Evolutionary conservation across 2,113 vertebrate species (phyloP), one percentile per base, ranked within the genome.

Genomic region (Lathamus discolor): DNA sequence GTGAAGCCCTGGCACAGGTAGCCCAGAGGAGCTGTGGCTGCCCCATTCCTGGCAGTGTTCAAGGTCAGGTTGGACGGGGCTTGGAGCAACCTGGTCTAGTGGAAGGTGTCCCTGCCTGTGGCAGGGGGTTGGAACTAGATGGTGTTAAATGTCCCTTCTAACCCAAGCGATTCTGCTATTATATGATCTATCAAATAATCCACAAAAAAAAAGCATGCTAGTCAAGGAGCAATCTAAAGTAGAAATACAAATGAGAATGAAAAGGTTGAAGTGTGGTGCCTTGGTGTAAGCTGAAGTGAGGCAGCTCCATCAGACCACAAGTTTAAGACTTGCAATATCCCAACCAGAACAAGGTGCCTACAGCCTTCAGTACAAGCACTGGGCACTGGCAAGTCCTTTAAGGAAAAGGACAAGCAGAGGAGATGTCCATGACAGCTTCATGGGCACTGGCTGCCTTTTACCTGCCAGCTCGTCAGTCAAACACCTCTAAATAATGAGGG

Each of bases 271-370:
- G 31, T 3, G 4, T 14, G 3, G 5, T 29, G 52, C 12, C 29
- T 37, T 3, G 2, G 20, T 4, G 37, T 2, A 12, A 33, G 43
- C 41, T 39, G 22, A 69, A 62, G 29, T 7, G 19, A 77, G 12
- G 39, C 54, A 61, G 43, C 61, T 70, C 75, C 57, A 66, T 16
- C 0, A 0, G 5, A 67, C 6, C 46, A 48, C 4, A 12, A 0
- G 20, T 57, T 33, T 22, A 54, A 76, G 29, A 20, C 3, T 17
- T 35, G 9, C 1, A 18, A 7, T 9, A 61, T 6, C 33, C 29
- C 54, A 86, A 0, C 8, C 13, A 6, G 8, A 18, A 33, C 16
- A 76, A 79, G 24, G 44, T 37, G 19, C 25, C 44, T n/a, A 46
- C 33, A 69, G 35, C 33, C 59, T 75, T 17, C 49, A 4, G 22